Base-by-base conservation (phyloP, 53 echinoderm and acorn worm genomes). In the Arbacia lixula region DNA sequence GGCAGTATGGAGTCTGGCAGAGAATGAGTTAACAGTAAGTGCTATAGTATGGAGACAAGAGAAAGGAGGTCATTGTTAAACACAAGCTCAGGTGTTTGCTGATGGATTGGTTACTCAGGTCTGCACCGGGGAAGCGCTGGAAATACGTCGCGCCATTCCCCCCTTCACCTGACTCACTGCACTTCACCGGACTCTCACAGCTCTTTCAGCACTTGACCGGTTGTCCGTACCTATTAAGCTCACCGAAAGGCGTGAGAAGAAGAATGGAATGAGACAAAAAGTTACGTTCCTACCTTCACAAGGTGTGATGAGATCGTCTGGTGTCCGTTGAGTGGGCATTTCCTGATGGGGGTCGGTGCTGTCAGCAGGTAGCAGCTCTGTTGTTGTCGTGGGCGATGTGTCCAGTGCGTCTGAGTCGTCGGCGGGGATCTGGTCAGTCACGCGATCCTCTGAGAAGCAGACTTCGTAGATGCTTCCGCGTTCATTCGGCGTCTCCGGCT, bases 401-500 rank as follows among this genome's bases (percentile, higher is more conserved):
- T 51, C 53, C 21, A 19, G 3, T 53, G 53, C 74, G 33, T 33
- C 52, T 29, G 33, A 26, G 34, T 74, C 74, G 53, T 53, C 74
- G 34, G 46, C 46, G 14, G 8, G 46, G 57, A 35, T 56, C 26
- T 77, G 77, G 77, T 77, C 77, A 31, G 8, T 64, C 33, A 19
- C 64, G n/a, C 5, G 9, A 34, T 57, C 38, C 25, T 77, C 60
- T 32, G 36, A 5, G 55, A 58, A n/a, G 77, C 77, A 77, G 58
- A 77, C 77, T 43, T 77, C 77, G 77, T 77, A 77, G 77, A 77
- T 57, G 77, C 77, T 77, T 43, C 43, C 77, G 57, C 77, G 77
- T 30, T 77, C 57, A 58, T 25, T 35, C 37, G 57, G 55, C 20
- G 58, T 5, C 14, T 21, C 40, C 77, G 77, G 58, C 58, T 77